Conservation (phyloP, 2,797 vertebrate genomes). For the Scolopax rusticola region DNA sequence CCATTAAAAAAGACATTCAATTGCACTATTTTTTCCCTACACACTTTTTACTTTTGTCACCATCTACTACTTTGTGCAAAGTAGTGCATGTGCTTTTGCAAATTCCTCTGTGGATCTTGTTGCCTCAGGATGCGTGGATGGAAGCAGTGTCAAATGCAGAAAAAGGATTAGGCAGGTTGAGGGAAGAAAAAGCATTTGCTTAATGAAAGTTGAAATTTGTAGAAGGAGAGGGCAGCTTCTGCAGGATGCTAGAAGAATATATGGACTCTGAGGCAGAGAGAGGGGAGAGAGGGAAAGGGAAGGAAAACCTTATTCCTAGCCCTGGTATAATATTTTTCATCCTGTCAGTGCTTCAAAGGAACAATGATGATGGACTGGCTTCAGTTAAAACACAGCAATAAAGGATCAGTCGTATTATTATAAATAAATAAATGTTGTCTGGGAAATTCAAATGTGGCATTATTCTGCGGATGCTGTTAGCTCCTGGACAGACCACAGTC, state of each 20-base stretch:
- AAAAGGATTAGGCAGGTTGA: not conserved
- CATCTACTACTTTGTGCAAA: not conserved
- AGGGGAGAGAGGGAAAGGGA: not conserved
- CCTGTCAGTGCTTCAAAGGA: not conserved
- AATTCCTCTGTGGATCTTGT: not conserved
- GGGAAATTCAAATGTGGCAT: not conserved
- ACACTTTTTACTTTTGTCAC: not conserved
- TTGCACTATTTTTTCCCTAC: not conserved
- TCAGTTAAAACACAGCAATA: not conserved
- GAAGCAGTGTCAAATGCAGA: not conserved
- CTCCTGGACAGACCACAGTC: not conserved
- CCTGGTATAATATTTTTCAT: not conserved
- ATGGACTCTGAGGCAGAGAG: too few species aligned
- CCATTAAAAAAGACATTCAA: not conserved
- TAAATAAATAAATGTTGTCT: not conserved
- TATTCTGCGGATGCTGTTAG: not conserved
- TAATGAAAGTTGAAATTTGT: not conserved
- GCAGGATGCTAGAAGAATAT: not conserved
- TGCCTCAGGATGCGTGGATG: accelerated
- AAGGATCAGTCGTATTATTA: not conserved
- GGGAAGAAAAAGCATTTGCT: not conserved
- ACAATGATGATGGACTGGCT: not conserved
- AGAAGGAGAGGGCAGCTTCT: not conserved
- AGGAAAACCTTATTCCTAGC: not conserved
- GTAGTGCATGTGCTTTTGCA: not conserved